Evolutionary conservation across 2,113 vertebrate species (phyloP), one percentile per base, ranked within the genome.

Genomic region (Mustela nigripes): DNA sequence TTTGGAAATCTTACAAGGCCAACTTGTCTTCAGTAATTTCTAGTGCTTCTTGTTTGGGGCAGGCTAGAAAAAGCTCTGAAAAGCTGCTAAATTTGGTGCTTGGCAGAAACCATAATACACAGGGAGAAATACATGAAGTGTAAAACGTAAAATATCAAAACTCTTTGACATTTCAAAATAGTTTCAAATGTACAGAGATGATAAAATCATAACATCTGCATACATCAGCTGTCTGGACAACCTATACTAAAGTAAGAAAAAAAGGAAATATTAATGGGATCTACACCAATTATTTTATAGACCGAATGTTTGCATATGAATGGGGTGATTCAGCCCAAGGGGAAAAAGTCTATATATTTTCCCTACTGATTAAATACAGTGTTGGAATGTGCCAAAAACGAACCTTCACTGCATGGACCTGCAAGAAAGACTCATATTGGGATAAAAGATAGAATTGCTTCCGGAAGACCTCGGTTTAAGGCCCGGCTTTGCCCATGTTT

Each of bases 1-100:
- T 96, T 98, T 98, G 96, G 97, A 98, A 98, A 95, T 98, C 94
- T 98, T 97, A 98, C 98, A 98, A 97, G 97, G 97, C 97, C 89
- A 94, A 98, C 96, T 97, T 98, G 97, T 98, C 97, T 98, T 97
- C 94, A 89, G 96, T 89, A 98, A 97, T 98, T 98, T 98, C 96
- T 97, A 98, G 94, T 96, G 89, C 95, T 98, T 97, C 96, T 98
- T 98, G 98, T 97, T 97, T 97, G 91, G 97, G 97, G 73, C 88
- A 97, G 94, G 93, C 97, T 98, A 88, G 95, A 97, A 98, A 98
- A 98, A 98, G 95, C 96, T 98, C 88, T 1, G 60, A 96, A 95
- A 97, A 53, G 71, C 88, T 96, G 95, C 97, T 98, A 97, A 97
- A 98, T 97, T 96, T 97, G 95, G 95, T 96, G 80, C 88, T 93